phyloP scores from a whole-genome alignment of 2,888 invertebrate genomes.

The Chrysolina haemoptera region DNA sequence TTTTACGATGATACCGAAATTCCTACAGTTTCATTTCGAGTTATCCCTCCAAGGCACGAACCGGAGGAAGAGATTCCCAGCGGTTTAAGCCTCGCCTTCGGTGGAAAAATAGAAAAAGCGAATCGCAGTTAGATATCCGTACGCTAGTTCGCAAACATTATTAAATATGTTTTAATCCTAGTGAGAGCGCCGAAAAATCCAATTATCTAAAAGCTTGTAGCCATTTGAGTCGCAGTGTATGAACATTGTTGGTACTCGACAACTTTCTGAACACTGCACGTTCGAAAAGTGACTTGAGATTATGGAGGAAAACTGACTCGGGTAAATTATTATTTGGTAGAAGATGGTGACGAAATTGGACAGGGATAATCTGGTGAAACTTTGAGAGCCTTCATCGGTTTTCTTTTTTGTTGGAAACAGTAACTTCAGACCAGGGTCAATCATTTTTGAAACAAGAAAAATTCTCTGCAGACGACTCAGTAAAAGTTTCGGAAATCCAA shows the following conservation, averaged over 20 bases:
- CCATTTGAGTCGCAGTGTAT: conserved; percentile 7
- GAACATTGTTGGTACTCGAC: not conserved
- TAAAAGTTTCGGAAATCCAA: too few relatives aligned
- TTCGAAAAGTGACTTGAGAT: not conserved
- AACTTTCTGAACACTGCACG: not conserved
- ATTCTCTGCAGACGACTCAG: too few relatives aligned
- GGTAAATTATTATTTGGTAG: not conserved
- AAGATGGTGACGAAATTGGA: not conserved
- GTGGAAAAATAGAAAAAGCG: conserved; percentile 8
- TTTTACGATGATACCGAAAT: not conserved
- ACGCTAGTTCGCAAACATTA: conserved; percentile 22
- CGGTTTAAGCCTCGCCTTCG: conserved; percentile 9
- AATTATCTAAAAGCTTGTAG: conserved; percentile 26
- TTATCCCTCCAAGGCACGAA: not conserved
- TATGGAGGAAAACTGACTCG: not conserved
- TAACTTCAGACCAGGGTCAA: too few relatives aligned
- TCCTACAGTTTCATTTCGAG: conserved; percentile 7
- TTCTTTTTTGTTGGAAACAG: too few relatives aligned
- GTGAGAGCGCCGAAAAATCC: conserved; percentile 24
- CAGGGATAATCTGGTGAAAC: not conserved
- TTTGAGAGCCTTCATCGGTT: too few relatives aligned
- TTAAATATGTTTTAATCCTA: conserved; percentile 25
- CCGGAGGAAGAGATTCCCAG: conserved; percentile 11
- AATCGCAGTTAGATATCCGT: conserved; percentile 6
- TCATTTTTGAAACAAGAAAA: too few relatives aligned